phyloP scores from a whole-genome alignment of 2,797 vertebrate species.

The Sebastes matsubarae region DNA sequence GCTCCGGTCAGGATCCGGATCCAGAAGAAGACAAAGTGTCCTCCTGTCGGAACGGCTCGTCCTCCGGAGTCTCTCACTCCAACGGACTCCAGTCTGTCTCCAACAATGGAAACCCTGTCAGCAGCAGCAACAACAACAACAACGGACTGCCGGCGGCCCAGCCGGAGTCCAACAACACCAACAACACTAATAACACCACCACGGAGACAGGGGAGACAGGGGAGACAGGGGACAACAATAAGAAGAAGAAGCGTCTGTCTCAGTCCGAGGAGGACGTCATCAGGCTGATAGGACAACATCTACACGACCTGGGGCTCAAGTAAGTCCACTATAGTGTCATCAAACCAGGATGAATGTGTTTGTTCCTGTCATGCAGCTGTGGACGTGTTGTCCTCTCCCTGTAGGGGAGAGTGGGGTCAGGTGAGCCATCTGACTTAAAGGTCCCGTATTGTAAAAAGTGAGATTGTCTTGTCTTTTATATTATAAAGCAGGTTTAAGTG shows the following conservation, averaged over 20 bases:
- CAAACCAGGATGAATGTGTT: not conserved
- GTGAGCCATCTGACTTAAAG: too few species aligned
- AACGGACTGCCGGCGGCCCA: constrained; percentile 50
- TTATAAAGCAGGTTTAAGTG: too few species aligned
- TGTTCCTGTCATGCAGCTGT: not conserved
- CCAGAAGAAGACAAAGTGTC: constrained; percentile 71
- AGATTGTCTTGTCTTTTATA: too few species aligned
- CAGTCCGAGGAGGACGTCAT: constrained; percentile 96
- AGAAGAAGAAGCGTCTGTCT: constrained; percentile 93
- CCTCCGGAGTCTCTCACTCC: constrained; percentile 73
- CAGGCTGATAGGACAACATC: constrained; percentile 94
- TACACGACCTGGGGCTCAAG: constrained; percentile 95
- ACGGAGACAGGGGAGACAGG: too few species aligned
- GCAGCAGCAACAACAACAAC: constrained; percentile 79
- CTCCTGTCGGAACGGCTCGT: constrained; percentile 66
- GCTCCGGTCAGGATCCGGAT: constrained; percentile 81
- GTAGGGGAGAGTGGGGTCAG: too few species aligned
- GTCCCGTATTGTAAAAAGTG: too few species aligned
- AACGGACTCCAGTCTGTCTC: constrained; percentile 73
- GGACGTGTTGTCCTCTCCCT: not conserved
- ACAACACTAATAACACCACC: too few species aligned
- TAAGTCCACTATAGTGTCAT: constrained; percentile 79
- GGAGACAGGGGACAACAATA: constrained; percentile 58
- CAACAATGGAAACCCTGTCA: constrained; percentile 80
- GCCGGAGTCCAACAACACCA: constrained; percentile 19